A percentile compares a stretch with the other conserved stretches of the same genome.
These are phyloP conservation scores for Mellivora capensis DNA, from an alignment of 2,113 vertebrate species.

Conservation along the genomic window DNA sequence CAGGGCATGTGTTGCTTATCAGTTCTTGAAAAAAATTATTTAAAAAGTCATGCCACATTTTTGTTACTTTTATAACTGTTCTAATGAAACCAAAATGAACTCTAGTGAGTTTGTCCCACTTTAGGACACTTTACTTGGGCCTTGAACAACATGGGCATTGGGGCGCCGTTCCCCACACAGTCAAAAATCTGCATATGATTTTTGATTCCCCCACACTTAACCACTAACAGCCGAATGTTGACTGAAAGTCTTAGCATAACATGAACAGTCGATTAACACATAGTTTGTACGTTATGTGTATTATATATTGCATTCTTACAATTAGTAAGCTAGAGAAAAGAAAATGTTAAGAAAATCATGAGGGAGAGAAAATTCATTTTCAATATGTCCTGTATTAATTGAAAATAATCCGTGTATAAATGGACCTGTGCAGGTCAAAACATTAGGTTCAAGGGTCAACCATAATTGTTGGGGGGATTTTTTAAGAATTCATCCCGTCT, in stretches of 20 bases:
- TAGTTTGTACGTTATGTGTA: neutral
- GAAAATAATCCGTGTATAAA: neutral
- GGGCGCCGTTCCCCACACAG: neutral
- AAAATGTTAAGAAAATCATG: neutral
- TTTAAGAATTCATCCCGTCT: neutral
- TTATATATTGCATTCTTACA: neutral
- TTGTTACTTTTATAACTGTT: neutral
- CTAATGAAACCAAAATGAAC: neutral
- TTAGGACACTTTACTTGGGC: neutral
- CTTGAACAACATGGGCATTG: neutral
- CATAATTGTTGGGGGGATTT: neutral
- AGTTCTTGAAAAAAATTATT: neutral
- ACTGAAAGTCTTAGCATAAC: neutral
- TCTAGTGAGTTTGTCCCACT: neutral
- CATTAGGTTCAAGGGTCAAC: neutral
- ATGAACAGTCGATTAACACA: neutral
- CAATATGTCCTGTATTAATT: neutral
- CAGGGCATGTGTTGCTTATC: neutral
- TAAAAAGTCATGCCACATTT: neutral
- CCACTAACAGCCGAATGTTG: neutral
- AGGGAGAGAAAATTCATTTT: neutral
- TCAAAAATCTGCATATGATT: neutral
- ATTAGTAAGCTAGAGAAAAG: neutral
- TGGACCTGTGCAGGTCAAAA: neutral
- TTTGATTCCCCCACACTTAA: neutral